Evolutionary conservation across 2,113 vertebrate genomes (phyloP).

Genomic region (Fukomys damarensis): DNA sequence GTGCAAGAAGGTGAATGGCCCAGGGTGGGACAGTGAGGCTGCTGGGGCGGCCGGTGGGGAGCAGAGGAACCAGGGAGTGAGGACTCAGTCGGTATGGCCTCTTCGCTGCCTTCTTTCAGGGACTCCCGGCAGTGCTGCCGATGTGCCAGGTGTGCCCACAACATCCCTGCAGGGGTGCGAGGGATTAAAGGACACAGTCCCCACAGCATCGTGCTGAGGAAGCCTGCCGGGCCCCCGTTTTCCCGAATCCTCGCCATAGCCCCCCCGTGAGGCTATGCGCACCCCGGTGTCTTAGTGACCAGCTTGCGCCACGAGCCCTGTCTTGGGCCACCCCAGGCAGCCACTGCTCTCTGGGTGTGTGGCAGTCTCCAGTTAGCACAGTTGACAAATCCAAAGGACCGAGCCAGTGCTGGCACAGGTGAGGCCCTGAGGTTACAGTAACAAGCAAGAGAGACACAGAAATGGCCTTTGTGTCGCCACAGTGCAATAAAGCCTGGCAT

Average conservation of each 20-base stretch:
- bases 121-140: background rate
- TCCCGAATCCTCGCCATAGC: background rate
- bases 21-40: background rate
- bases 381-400: conserved; percentile 42
- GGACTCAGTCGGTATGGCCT: background rate
- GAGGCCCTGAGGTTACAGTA: conserved; percentile 26
- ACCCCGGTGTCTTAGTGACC: background rate
- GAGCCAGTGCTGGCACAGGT: background rate
- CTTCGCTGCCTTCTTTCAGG: background rate
- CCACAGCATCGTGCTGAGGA: background rate
- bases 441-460: conserved; percentile 1
- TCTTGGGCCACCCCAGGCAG: background rate
- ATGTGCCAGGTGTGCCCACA: background rate
- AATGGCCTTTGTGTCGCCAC: background rate
- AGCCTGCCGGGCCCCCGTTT: background rate
- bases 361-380: conserved; percentile 14
- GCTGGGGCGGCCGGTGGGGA: background rate
- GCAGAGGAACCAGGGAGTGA: background rate
- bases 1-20: background rate
- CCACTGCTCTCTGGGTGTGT: conserved; percentile 8
- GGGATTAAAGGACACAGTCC: background rate
- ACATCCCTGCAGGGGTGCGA: background rate
- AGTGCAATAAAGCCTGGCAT: background rate
- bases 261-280: background rate
- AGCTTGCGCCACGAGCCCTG: background rate